phyloP scores from a whole-genome alignment of 1,140 invertebrate species.

The Leptonema lineaticorne region DNA sequence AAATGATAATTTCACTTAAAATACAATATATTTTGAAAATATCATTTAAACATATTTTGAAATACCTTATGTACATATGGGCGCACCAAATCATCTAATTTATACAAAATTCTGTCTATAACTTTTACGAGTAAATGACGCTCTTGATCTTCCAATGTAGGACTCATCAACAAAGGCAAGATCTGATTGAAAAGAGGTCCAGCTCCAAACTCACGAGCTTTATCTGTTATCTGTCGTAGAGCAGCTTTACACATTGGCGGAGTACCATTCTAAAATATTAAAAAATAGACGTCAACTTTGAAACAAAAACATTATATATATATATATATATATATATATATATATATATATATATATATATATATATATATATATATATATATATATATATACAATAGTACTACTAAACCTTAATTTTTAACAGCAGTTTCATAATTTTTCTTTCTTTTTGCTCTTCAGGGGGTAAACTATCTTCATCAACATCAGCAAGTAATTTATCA shows the following conservation, averaged over 20 bases:
- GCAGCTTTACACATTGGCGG: constrained; percentile 99
- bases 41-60: not conserved
- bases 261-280: constrained; percentile 78
- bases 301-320: not conserved
- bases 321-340: no score
- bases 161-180: constrained; percentile 97
- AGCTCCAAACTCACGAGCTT: constrained; percentile 96
- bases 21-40: not conserved
- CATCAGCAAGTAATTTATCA: constrained; percentile 96
- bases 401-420: constrained; percentile 85
- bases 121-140: constrained; percentile 99
- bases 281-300: not conserved
- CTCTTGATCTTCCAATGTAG: constrained; percentile 98
- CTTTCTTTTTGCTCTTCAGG: constrained; percentile 98
- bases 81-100: constrained; percentile 96
- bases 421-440: constrained; percentile 97
- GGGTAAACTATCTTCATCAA: constrained; percentile 93
- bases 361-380: no score
- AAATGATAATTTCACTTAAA: not conserved
- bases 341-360: no score
- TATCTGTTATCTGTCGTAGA: constrained; percentile 96
- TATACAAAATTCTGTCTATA: constrained; percentile 98
- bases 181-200: constrained; percentile 99
- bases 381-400: no score
- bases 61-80: constrained; percentile 97